Percentiles rank a stretch among this genome's conserved stretches.
These are phyloP conservation scores for Pterocles orientalis DNA, from an alignment of 2,113 vertebrate species.

Conservation along the genomic window DNA sequence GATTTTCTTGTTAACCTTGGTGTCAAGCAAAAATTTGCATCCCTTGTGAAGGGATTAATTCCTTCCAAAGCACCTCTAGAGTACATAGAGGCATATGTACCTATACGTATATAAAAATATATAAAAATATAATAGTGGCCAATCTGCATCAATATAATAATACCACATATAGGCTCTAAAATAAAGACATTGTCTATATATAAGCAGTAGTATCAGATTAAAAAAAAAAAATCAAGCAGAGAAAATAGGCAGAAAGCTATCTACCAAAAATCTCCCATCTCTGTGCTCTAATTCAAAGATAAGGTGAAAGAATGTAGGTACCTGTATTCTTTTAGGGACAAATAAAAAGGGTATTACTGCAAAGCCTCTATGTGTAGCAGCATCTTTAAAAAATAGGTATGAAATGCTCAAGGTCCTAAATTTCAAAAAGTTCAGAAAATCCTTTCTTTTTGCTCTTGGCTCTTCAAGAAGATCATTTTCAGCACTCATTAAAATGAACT, in stretches of 20 bases:
- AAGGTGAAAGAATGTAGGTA: background rate
- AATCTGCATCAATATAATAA: background rate
- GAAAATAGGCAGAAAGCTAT: background rate
- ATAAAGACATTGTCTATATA: background rate
- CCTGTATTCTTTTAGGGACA: background rate
- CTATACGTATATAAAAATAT: background rate
- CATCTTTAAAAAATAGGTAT: background rate
- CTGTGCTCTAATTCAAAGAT: background rate
- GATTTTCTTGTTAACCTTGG: background rate
- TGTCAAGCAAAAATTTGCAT: background rate
- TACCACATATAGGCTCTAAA: background rate
- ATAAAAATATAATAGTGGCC: background rate
- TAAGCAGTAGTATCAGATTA: background rate
- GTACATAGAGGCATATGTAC: background rate
- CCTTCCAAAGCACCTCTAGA: background rate
- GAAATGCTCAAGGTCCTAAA: background rate
- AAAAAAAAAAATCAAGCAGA: background rate
- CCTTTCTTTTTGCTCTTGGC: background rate
- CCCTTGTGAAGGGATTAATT: too few species aligned
- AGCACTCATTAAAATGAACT: conserved; percentile 4
- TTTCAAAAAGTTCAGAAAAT: background rate
- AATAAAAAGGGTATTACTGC: background rate
- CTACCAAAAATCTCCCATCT: background rate
- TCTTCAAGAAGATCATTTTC: background rate
- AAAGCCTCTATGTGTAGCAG: background rate